Conservation (phyloP, 2,888 invertebrate species). For the Rambutsinella grinnellia region DNA sequence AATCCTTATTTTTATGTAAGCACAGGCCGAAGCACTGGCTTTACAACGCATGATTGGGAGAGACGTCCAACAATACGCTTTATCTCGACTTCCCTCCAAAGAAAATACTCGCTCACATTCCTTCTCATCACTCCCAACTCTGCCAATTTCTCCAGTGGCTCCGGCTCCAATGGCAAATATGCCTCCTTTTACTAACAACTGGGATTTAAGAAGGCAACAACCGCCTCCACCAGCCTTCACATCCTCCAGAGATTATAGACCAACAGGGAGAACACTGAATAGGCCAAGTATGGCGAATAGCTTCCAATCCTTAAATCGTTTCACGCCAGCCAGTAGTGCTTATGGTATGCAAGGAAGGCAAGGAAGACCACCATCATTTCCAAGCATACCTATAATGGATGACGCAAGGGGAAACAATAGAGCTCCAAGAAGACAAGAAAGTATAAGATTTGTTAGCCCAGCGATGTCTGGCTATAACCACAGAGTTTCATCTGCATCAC, state of each 20-base stretch:
- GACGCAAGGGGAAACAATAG: too few relatives aligned
- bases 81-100: slow-evolving; percentile 11
- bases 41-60: slow-evolving; percentile 29
- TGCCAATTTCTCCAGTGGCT: not conserved
- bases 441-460: slow-evolving; percentile 38
- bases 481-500: not conserved
- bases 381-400: too few relatives aligned
- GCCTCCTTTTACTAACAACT: slow-evolving; percentile 30
- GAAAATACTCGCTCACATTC: not conserved
- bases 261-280: slow-evolving; percentile 35
- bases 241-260: not conserved
- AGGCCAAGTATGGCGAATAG: slow-evolving; percentile 39
- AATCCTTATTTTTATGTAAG: not conserved
- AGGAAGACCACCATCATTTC: too few relatives aligned
- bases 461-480: too few relatives aligned
- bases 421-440: slow-evolving; percentile 29
- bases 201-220: slow-evolving; percentile 53
- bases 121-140: not conserved
- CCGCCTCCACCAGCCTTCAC: slow-evolving; percentile 48
- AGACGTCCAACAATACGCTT: slow-evolving; percentile 44
- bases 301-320: slow-evolving; percentile 37
- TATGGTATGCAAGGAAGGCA: not conserved
- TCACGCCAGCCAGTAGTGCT: not conserved
- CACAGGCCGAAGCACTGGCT: slow-evolving; percentile 19
- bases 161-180: not conserved